Conservation (phyloP, 2,888 invertebrate species). For the Tromatobia lineatoria region DNA sequence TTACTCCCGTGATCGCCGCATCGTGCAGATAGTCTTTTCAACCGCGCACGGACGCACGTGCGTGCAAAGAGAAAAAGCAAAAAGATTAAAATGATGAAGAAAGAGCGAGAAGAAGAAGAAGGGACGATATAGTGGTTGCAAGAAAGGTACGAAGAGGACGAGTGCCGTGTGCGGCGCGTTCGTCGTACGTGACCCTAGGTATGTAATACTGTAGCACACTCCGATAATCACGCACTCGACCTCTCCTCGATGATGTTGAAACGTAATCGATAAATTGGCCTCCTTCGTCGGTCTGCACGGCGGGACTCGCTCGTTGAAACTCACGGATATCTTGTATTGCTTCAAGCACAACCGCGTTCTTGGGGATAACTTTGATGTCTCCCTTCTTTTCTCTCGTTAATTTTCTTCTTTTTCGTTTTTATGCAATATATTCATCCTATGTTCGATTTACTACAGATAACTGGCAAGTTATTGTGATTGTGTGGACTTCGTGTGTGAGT, state of each 20-base stretch:
- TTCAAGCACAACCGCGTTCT: conserved; percentile 36
- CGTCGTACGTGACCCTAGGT: conserved; percentile 70
- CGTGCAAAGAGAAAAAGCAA: conserved; percentile 50
- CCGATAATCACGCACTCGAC: conserved; percentile 70
- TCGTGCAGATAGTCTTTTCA: conserved; percentile 49
- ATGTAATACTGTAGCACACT: conserved; percentile 66
- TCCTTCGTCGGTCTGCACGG: conserved; percentile 65
- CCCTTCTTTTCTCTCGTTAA: not conserved
- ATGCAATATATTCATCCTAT: not conserved
- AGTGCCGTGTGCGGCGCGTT: conserved; percentile 56
- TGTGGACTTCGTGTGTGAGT: too few species aligned
- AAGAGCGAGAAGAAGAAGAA: too few species aligned
- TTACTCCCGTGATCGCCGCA: conserved; percentile 36
- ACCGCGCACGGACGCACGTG: conserved; percentile 77
- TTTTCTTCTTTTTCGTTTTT: not conserved
- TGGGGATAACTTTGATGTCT: conserved; percentile 33
- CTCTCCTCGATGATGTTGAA: conserved; percentile 70
- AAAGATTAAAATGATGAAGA: conserved; percentile 39
- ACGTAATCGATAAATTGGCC: conserved; percentile 72
- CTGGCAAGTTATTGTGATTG: too few species aligned
- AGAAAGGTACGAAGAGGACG: conserved; percentile 35
- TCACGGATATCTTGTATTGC: conserved; percentile 26
- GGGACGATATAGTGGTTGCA: conserved; percentile 21
- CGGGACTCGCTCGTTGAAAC: conserved; percentile 49
- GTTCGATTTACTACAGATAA: not conserved